phyloP scores from a whole-genome alignment of 2,888 invertebrate genomes.

The Coenonympha arcania region DNA sequence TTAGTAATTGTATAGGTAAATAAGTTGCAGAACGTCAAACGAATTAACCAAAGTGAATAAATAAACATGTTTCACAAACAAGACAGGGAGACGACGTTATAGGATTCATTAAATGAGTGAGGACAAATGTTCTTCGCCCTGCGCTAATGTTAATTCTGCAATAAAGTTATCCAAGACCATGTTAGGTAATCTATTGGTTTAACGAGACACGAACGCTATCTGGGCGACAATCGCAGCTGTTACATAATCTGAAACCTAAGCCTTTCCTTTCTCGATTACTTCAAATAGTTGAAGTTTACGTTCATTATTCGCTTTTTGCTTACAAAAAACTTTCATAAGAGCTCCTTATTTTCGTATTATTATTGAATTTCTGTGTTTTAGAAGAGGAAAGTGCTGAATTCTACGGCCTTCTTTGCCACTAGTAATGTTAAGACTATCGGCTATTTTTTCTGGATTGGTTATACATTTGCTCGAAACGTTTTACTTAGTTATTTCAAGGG shows the following conservation, averaged over 20 bases:
- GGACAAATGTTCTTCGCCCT: slow-evolving; percentile 18
- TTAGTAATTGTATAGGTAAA: too few relatives aligned
- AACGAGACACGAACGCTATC: slow-evolving; percentile 26
- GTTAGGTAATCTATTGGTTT: slow-evolving; percentile 27
- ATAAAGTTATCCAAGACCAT: slow-evolving; percentile 25
- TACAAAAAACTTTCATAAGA: slow-evolving; percentile 1
- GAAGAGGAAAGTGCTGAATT: not conserved
- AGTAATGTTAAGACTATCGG: too few relatives aligned
- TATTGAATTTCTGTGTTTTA: not conserved
- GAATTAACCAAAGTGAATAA: too few relatives aligned
- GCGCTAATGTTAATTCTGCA: slow-evolving; percentile 21
- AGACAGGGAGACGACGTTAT: not conserved
- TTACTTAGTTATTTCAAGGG: too few relatives aligned
- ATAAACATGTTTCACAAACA: too few relatives aligned
- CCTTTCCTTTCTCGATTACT: slow-evolving; percentile 17
- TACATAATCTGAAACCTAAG: slow-evolving; percentile 26
- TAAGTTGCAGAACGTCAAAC: too few relatives aligned
- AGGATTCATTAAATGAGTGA: not conserved
- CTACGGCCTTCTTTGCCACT: not conserved
- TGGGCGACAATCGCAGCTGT: slow-evolving; percentile 26
- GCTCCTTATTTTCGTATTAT: not conserved
- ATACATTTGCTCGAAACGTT: too few relatives aligned
- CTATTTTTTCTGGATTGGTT: too few relatives aligned
- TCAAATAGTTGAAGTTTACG: slow-evolving; percentile 14
- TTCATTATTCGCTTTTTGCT: slow-evolving; percentile 3